A percentile compares a stretch with the other conserved stretches of the same genome.
phyloP scores from a whole-genome alignment of 2,797 vertebrate genomes.

The Platalea minor region DNA sequence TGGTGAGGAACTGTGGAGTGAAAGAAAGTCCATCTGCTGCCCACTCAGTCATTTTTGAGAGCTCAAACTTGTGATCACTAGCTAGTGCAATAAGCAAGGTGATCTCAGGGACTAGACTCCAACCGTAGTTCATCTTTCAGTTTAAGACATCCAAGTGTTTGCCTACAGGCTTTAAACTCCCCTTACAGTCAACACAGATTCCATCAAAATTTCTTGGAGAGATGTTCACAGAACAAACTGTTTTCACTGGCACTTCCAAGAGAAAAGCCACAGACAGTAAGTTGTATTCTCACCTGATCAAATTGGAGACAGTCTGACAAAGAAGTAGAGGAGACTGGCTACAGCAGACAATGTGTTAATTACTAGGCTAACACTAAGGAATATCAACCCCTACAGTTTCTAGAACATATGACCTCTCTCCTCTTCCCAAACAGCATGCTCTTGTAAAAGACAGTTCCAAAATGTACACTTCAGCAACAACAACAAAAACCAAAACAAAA shows the following conservation, averaged over 20 bases:
- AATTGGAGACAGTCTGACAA: not conserved
- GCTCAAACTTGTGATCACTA: not conserved
- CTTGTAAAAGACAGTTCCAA: not conserved
- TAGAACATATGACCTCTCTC: not conserved
- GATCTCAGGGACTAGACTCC: not conserved
- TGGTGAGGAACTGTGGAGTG: not conserved
- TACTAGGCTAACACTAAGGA: not conserved
- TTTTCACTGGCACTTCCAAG: not conserved
- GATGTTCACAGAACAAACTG: not conserved
- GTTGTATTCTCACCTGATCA: not conserved
- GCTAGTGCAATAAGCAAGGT: not conserved
- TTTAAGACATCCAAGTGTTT: not conserved
- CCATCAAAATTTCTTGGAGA: not conserved
- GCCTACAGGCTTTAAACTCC: not conserved
- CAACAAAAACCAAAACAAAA: not conserved
- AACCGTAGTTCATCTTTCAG: not conserved
- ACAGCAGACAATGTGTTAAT: not conserved
- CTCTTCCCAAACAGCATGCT: not conserved
- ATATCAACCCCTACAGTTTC: not conserved
- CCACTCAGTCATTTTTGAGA: not conserved
- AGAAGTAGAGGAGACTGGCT: not conserved
- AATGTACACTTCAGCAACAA: not conserved
- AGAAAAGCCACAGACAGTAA: not conserved
- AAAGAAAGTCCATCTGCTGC: not conserved
- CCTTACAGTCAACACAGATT: not conserved